phyloP scores from a whole-genome alignment of 1,140 invertebrate genomes.

The Drosophila suzukii region DNA sequence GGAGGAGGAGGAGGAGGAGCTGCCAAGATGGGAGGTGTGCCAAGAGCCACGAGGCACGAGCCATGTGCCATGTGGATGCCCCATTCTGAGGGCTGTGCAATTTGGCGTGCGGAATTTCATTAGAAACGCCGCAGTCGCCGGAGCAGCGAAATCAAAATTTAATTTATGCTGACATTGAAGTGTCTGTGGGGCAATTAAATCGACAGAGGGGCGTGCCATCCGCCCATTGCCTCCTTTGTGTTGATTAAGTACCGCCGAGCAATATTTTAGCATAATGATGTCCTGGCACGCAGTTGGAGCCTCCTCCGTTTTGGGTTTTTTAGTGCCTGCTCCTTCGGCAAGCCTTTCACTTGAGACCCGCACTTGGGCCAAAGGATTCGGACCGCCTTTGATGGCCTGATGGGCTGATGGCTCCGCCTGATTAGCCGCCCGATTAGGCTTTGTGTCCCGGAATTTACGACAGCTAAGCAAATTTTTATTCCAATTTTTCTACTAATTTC shows the following conservation, averaged over 20 bases:
- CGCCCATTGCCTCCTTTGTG: conserved; percentile 32
- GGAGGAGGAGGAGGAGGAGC: neutral
- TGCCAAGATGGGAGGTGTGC: neutral
- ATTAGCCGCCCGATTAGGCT: conserved; percentile 48
- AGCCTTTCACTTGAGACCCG: conserved; percentile 21
- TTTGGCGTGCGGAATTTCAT: conserved; percentile 68
- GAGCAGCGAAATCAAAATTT: conserved; percentile 70
- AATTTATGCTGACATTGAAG: conserved; percentile 78
- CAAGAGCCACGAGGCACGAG: neutral
- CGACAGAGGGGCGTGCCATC: conserved; percentile 48
- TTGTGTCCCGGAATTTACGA: conserved; percentile 47
- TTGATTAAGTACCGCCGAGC: conserved; percentile 58
- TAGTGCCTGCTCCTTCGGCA: neutral
- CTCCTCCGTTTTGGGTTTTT: neutral
- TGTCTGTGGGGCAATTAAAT: conserved; percentile 75
- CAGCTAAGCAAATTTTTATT: conserved; percentile 55
- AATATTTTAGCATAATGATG: conserved; percentile 59
- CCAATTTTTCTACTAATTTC: conserved; percentile 30
- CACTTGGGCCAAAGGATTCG: conserved; percentile 28
- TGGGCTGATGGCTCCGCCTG: conserved; percentile 18
- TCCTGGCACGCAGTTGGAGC: conserved; percentile 42
- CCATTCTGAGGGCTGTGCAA: conserved; percentile 41
- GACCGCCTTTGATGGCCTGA: conserved; percentile 44
- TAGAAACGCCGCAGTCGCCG: conserved; percentile 38
- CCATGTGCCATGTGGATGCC: conserved; percentile 17